Conservation (phyloP, 2,888 invertebrate species). For the Drosophila quinaria region DNA sequence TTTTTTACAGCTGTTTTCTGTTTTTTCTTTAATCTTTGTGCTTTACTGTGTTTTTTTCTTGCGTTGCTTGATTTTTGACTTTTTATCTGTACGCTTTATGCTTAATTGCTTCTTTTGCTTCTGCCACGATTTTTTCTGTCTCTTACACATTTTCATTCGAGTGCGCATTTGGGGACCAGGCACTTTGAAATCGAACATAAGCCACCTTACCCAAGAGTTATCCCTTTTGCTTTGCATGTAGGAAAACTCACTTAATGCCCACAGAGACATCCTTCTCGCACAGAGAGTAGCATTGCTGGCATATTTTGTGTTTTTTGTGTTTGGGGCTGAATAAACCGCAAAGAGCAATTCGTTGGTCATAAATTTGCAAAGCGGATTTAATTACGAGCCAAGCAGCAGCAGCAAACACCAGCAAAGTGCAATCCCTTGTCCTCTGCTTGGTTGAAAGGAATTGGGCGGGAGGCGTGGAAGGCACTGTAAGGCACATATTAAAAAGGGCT, state of each 20-base stretch:
- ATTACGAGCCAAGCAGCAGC: constrained; percentile 68
- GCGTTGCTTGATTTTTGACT: constrained; percentile 57
- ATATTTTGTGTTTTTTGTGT: constrained; percentile 52
- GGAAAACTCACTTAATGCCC: constrained; percentile 29
- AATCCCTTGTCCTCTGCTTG: constrained; percentile 49
- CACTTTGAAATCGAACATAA: constrained; percentile 66
- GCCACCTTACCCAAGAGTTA: constrained; percentile 17
- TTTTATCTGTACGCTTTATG: constrained; percentile 68
- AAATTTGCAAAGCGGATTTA: constrained; percentile 83
- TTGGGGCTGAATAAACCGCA: constrained; percentile 54
- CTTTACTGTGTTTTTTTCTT: constrained; percentile 28
- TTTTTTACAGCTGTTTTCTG: constrained; percentile 3
- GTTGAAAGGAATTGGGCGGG: background rate
- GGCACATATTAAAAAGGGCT: constrained; percentile 42
- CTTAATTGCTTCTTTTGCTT: constrained; percentile 68
- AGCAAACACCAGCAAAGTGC: constrained; percentile 44
- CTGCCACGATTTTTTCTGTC: constrained; percentile 33
- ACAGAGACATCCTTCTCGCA: constrained; percentile 18
- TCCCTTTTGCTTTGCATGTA: constrained; percentile 38
- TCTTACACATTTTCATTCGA: constrained; percentile 35
- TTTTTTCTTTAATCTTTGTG: constrained; percentile 47
- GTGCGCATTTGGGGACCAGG: constrained; percentile 4
- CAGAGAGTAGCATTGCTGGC: constrained; percentile 33
- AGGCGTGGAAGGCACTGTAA: constrained; percentile 7
- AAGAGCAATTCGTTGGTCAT: constrained; percentile 78